A percentile compares a stretch with the other conserved stretches of the same genome.
Conservation (phyloP, 2,797 vertebrate species). For the Melanotaenia boesemani region DNA sequence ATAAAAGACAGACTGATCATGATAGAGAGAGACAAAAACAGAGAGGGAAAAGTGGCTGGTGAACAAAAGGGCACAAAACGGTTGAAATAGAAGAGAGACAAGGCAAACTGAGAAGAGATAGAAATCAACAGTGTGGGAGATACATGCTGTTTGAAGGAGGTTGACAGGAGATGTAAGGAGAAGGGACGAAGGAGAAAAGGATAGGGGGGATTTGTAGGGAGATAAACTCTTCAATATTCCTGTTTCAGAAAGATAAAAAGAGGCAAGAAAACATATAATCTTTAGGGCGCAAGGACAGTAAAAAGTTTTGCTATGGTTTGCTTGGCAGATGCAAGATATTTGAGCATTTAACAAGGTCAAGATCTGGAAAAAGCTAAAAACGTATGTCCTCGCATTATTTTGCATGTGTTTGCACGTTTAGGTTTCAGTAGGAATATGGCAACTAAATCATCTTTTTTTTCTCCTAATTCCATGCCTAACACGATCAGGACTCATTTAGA, state of each 20-base stretch:
- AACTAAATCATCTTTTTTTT: constrained; percentile 38
- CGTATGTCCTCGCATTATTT: constrained; percentile 14
- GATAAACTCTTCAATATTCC: constrained; percentile 52
- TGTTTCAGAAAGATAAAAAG: constrained; percentile 50
- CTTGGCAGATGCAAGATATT: constrained; percentile 8
- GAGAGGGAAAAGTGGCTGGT: constrained; percentile 18
- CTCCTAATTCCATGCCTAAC: constrained; percentile 59
- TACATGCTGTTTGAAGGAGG: constrained; percentile 60
- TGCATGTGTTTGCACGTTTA: constrained; percentile 3
- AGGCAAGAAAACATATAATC: constrained; percentile 43
- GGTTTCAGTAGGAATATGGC: constrained; percentile 37
- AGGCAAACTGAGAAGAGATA: constrained; percentile 64
- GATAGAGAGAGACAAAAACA: constrained; percentile 7
- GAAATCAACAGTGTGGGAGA: constrained; percentile 58
- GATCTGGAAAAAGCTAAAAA: constrained; percentile 15
- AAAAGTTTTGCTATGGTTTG: constrained; percentile 18
- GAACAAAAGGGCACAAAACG: constrained; percentile 37
- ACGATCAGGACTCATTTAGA: constrained; percentile 76
- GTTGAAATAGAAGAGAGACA: constrained; percentile 49
- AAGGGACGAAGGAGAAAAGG: constrained; percentile 51
- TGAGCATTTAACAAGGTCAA: not conserved
- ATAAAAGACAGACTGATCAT: constrained; percentile 49
- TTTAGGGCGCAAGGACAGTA: constrained; percentile 5
- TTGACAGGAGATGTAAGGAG: constrained; percentile 59
- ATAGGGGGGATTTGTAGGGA: constrained; percentile 62